phyloP scores from a whole-genome alignment of 2,888 invertebrate species.

The Marronus borbonicus region DNA sequence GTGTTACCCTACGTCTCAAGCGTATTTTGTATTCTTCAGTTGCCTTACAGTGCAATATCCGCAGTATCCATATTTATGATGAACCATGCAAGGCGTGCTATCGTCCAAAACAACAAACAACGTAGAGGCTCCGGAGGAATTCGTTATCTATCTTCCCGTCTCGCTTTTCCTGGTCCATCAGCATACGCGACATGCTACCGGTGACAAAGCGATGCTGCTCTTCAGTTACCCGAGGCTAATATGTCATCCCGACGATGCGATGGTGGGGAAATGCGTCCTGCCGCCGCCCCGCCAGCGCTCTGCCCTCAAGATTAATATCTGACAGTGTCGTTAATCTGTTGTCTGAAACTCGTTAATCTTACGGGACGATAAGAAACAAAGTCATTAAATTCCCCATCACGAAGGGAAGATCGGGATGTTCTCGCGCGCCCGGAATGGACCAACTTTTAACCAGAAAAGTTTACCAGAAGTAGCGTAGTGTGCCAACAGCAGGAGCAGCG shows the following conservation, averaged over 20 bases:
- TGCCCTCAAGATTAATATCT: constrained; percentile 62
- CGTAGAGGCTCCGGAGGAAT: neutral
- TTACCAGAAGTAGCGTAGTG: constrained; percentile 52
- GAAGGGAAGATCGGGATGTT: neutral
- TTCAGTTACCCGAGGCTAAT: constrained; percentile 55
- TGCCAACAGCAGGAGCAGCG: constrained; percentile 6
- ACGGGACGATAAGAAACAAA: constrained; percentile 66
- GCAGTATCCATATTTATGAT: too few species aligned
- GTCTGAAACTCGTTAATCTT: constrained; percentile 68
- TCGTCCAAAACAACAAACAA: too few species aligned
- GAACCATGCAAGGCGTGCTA: too few species aligned
- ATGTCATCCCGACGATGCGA: constrained; percentile 56
- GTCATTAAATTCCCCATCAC: constrained; percentile 67
- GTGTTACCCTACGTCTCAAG: too few species aligned
- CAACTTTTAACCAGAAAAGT: constrained; percentile 68
- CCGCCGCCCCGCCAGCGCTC: constrained; percentile 46
- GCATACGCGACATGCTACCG: neutral
- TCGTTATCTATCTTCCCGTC: neutral
- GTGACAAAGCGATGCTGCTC: constrained; percentile 25
- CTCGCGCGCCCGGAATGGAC: constrained; percentile 63
- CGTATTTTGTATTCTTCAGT: too few species aligned
- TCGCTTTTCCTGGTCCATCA: neutral
- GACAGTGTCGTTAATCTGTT: constrained; percentile 65
- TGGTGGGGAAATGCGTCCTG: too few species aligned
- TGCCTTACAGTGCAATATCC: too few species aligned